These are phyloP conservation scores for Caenorhabditis auriculariae DNA, from an alignment of 2,888 invertebrate genomes.

Conservation along the genomic window DNA sequence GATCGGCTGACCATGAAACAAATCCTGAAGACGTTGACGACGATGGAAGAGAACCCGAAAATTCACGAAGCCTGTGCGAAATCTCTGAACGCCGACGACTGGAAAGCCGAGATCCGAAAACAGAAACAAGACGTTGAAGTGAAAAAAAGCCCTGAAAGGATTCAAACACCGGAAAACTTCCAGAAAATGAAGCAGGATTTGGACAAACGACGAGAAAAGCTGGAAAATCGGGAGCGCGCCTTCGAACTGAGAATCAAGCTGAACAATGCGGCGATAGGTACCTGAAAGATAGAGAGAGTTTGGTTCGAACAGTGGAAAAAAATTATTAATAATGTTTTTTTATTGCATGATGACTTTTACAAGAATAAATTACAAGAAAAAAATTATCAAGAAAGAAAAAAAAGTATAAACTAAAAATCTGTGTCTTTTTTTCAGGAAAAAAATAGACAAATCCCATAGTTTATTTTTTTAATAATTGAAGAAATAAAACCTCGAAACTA, in stretches of 20 bases:
- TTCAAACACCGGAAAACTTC: neutral
- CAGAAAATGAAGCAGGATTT: constrained; percentile 41
- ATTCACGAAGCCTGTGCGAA: constrained; percentile 39
- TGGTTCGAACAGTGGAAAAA: neutral
- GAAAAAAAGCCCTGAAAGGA: neutral
- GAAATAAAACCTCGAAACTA: no score
- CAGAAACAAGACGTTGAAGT: constrained; percentile 45
- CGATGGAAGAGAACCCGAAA: constrained; percentile 17
- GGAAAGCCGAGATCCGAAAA: constrained; percentile 46
- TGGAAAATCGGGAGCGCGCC: constrained; percentile 44
- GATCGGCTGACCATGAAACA: constrained; percentile 43
- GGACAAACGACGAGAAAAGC: constrained; percentile 44
- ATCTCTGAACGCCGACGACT: constrained; percentile 46
- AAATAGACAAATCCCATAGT: no score
- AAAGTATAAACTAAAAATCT: no score
- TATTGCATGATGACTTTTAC: no score
- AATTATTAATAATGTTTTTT: no score
- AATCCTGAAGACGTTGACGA: constrained; percentile 21
- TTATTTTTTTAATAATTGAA: no score
- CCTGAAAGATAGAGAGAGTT: neutral
- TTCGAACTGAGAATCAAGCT: constrained; percentile 29
- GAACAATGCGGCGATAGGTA: constrained; percentile 20
- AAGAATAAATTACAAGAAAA: no score
- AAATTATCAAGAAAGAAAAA: no score
- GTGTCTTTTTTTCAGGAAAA: no score